Evolutionary conservation across 2,888 invertebrate species (phyloP).

Genomic region (Cerceris ruficornis): DNA sequence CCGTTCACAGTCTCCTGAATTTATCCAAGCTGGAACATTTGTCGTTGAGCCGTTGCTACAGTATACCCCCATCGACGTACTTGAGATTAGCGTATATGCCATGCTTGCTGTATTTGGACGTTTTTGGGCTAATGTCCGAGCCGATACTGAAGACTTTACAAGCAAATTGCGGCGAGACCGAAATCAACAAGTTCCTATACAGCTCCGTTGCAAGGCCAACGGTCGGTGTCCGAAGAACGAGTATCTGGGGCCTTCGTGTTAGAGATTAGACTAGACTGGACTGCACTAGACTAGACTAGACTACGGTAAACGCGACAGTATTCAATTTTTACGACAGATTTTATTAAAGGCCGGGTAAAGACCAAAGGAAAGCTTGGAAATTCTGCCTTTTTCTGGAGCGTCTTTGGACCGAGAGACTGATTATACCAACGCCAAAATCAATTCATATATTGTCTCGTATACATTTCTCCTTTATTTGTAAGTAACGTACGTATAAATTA

Average conservation of each 20-base stretch:
- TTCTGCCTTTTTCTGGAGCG: conserved; percentile 39
- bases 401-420: conserved; percentile 51
- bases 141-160: conserved; percentile 81
- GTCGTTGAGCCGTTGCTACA: conserved; percentile 91
- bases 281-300: too few relatives aligned
- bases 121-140: conserved; percentile 90
- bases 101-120: conserved; percentile 89
- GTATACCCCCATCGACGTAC: conserved; percentile 87
- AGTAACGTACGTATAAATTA: too few relatives aligned
- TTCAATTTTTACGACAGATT: too few relatives aligned
- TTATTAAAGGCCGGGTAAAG: conserved; percentile 18
- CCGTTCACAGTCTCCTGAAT: conserved; percentile 84
- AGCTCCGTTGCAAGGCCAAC: conserved; percentile 95
- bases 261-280: conserved; percentile 84
- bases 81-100: conserved; percentile 85
- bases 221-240: conserved; percentile 92
- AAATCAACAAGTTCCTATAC: conserved; percentile 89
- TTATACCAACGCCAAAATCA: conserved; percentile 44
- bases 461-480: conserved; percentile 5
- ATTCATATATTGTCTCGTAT: conserved; percentile 16
- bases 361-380: conserved; percentile 54
- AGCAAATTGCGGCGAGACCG: conserved; percentile 84
- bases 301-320: too few relatives aligned
- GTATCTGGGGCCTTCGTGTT: conserved; percentile 94
- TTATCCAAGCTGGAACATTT: conserved; percentile 88